Base-by-base conservation (phyloP, 2,888 invertebrate genomes). In the Cylloceria caligata region DNA sequence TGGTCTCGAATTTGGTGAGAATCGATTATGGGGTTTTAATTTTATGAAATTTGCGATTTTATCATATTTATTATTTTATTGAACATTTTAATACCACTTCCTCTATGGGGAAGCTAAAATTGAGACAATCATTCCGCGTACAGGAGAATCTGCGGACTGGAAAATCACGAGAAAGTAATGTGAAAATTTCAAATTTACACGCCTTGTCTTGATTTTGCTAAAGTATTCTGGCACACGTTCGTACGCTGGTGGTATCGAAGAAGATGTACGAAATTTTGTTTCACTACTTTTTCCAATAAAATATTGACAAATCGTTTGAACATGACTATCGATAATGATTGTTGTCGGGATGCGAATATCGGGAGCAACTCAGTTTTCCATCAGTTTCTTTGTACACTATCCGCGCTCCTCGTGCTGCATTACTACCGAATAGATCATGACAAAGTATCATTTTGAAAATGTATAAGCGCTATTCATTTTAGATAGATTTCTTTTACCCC, bases 291-390 rank as follows among this genome's bases (percentile, higher is more conserved):
- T n/a, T 47, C 21, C n/a, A 16, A 6, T 34, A 52, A 67, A 67
- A 72, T 72, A 27, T 67, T 72, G 78, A 78, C 72, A 78, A 78
- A 78, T 78, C 57, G 72, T 60, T 55, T 16, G 47, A 67, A 67
- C 78, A 65, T 78, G 78, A 78, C 78, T 57, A 72, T 55, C 65
- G 67, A 72, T 67, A 78, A 72, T 72, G 57, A 78, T 72, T 78
- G 72, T 72, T 57, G 24, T 13, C 30, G 45, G 7, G 47, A 47
- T 21, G 65, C 13, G 34, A 45, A 30, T 52, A 65, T 11, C 27
- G n/a, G 24, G 47, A 47, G 47, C 55, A 9, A 65, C 45, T 34
- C 9, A 13, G 45, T 16, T 45, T n/a, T 6, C 39, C 36, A 57
- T 19, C 27, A n/a, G 36, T 76, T 49, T 34, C 16, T 42, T 42